A percentile compares a stretch with the other conserved stretches of the same genome.
phyloP scores from a whole-genome alignment of 2,797 vertebrate species.

The Sebastes oblongus region DNA sequence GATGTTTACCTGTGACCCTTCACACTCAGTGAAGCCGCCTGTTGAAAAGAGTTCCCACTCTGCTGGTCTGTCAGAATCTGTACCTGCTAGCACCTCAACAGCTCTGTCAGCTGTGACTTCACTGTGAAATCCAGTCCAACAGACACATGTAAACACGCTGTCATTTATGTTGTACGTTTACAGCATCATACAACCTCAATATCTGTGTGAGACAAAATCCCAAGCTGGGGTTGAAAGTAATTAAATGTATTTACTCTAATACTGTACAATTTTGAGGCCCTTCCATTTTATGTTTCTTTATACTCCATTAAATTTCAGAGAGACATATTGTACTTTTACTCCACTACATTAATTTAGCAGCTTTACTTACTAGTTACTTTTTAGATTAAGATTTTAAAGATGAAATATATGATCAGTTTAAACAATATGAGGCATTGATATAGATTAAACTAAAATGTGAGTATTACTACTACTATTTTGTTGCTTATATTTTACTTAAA shows the following conservation, averaged over 20 bases:
- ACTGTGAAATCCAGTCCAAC: not conserved
- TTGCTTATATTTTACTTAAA: not conserved
- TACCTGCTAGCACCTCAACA: conserved; percentile 32
- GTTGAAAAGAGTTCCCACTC: conserved; percentile 39
- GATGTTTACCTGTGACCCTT: conserved; percentile 39
- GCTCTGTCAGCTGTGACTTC: conserved; percentile 27
- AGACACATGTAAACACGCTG: not conserved
- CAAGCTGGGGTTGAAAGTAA: not conserved
- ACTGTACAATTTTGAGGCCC: too few species aligned
- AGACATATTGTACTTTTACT: not conserved
- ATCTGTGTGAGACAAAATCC: not conserved
- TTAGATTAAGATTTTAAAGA: not conserved
- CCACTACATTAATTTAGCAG: not conserved
- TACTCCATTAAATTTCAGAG: too few species aligned
- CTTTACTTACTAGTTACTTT: not conserved
- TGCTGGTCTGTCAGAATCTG: conserved; percentile 34
- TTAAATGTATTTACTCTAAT: too few species aligned
- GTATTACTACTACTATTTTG: too few species aligned
- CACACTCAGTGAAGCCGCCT: conserved; percentile 16
- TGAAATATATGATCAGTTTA: not conserved
- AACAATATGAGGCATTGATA: not conserved
- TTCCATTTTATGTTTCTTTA: too few species aligned
- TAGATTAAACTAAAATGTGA: not conserved
- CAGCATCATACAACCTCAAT: not conserved
- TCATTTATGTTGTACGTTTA: not conserved